Percentiles rank a stretch among this genome's conserved stretches.
Conservation (phyloP, 1,140 invertebrate species). For the Zaprionus capensis region DNA sequence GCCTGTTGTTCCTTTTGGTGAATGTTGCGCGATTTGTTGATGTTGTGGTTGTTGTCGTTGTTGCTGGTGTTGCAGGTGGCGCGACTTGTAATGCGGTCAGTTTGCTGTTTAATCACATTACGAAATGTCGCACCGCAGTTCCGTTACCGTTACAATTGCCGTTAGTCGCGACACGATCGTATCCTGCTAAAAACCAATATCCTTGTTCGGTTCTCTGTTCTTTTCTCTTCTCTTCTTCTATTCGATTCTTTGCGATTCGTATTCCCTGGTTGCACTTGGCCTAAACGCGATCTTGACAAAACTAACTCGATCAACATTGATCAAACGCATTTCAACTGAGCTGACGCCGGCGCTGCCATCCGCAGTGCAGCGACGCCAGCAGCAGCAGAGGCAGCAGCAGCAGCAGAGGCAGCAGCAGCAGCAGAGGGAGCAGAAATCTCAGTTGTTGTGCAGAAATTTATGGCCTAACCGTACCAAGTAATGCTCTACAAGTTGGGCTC, state of each 20-base stretch:
- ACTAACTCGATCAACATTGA: slow-evolving; percentile 80
- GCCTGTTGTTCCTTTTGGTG: slow-evolving; percentile 12
- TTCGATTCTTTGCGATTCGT: not conserved
- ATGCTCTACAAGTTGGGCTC: slow-evolving; percentile 62
- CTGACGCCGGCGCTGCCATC: slow-evolving; percentile 59
- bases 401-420: too few species aligned
- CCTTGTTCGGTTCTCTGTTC: slow-evolving; percentile 19
- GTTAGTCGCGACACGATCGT: slow-evolving; percentile 16
- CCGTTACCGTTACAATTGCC: slow-evolving; percentile 38
- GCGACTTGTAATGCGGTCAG: slow-evolving; percentile 36
- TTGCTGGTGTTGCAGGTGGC: slow-evolving; percentile 38
- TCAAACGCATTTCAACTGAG: slow-evolving; percentile 81
- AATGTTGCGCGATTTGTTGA: slow-evolving; percentile 14
- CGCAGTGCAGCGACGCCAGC: slow-evolving; percentile 26
- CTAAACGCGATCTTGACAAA: slow-evolving; percentile 82
- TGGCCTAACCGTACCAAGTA: slow-evolving; percentile 55
- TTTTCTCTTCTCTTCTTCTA: not conserved
- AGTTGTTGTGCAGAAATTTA: slow-evolving; percentile 59
- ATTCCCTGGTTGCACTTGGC: slow-evolving; percentile 56
- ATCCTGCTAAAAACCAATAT: slow-evolving; percentile 29
- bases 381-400: slow-evolving; percentile 29
- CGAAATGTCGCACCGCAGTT: slow-evolving; percentile 30
- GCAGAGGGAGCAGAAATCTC: slow-evolving; percentile 22
- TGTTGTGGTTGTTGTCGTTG: slow-evolving; percentile 3
- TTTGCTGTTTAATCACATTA: slow-evolving; percentile 46